Percentiles rank a stretch among this genome's conserved stretches.
Evolutionary conservation across 2,797 vertebrate genomes (phyloP).

Genomic region (Sphaeramia orbicularis): DNA sequence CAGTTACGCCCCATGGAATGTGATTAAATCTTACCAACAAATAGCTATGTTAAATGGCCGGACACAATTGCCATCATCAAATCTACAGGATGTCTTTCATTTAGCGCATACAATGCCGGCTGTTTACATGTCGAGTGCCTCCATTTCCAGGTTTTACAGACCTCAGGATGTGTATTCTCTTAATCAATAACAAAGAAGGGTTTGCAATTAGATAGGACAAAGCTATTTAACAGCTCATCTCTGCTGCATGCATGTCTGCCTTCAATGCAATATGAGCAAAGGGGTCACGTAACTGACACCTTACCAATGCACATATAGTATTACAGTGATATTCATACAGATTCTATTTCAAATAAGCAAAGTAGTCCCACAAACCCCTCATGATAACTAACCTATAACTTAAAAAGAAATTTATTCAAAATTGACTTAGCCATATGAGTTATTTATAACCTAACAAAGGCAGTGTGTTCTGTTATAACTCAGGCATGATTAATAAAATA

Average conservation of each 20-base stretch:
- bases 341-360: constrained; percentile 47
- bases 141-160: constrained; percentile 65
- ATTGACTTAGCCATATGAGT: constrained; percentile 29
- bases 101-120: constrained; percentile 62
- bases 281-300: constrained; percentile 57
- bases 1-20: constrained; percentile 28
- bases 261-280: constrained; percentile 54
- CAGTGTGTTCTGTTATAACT: constrained; percentile 15
- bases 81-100: constrained; percentile 73
- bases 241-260: constrained; percentile 10
- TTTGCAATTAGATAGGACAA: constrained; percentile 54
- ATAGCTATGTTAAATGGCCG: constrained; percentile 48
- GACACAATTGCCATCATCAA: constrained; percentile 53
- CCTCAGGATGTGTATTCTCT: constrained; percentile 69
- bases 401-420: constrained; percentile 18
- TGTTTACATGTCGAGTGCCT: constrained; percentile 66
- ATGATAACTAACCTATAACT: constrained; percentile 34
- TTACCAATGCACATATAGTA: constrained; percentile 47
- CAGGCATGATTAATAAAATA: constrained; percentile 34
- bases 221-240: constrained; percentile 41
- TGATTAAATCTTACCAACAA: constrained; percentile 65
- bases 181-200: constrained; percentile 56
- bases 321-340: constrained; percentile 49
- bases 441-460: constrained; percentile 33
- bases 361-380: constrained; percentile 11